A percentile compares a stretch with the other conserved stretches of the same genome.
These are phyloP conservation scores for Sebastes trivittatus DNA, from an alignment of 2,797 vertebrate species.

Conservation along the genomic window DNA sequence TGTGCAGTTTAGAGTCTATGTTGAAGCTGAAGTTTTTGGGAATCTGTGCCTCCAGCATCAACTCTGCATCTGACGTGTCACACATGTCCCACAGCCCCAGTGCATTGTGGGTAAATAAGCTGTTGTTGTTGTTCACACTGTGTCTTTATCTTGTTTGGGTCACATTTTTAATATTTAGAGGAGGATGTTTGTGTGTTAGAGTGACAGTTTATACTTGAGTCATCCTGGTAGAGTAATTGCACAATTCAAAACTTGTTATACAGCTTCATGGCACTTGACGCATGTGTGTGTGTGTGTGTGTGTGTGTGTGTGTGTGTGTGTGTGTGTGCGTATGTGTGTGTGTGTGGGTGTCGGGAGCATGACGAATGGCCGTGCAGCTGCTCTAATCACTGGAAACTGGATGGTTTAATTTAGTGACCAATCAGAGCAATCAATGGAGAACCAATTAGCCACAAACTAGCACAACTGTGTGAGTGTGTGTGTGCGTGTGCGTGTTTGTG, in stretches of 20 bases:
- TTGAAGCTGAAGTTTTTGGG: not conserved
- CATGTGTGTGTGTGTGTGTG: too few species aligned
- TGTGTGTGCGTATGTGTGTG: too few species aligned
- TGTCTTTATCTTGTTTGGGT: not conserved
- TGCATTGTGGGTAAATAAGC: constrained; percentile 25
- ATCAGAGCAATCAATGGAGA: constrained; percentile 54
- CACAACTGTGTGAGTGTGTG: constrained; percentile 6
- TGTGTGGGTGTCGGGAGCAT: not conserved
- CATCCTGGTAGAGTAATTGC: not conserved
- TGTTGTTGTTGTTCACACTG: not conserved
- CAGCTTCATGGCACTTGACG: not conserved
- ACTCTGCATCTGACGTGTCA: not conserved
- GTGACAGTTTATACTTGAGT: not conserved
- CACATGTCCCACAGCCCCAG: not conserved
- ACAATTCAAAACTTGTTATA: not conserved
- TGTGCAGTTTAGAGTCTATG: not conserved
- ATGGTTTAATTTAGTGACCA: constrained; percentile 62
- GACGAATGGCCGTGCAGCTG: constrained; percentile 36
- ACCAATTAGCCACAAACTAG: constrained; percentile 60
- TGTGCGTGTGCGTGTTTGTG: not conserved
- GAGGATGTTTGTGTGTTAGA: not conserved
- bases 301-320: too few species aligned
- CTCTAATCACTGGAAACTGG: constrained; percentile 42
- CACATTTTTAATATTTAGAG: not conserved
- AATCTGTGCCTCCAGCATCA: not conserved